Conservation (phyloP, 2,888 invertebrate genomes). For the Anodontia alba region DNA sequence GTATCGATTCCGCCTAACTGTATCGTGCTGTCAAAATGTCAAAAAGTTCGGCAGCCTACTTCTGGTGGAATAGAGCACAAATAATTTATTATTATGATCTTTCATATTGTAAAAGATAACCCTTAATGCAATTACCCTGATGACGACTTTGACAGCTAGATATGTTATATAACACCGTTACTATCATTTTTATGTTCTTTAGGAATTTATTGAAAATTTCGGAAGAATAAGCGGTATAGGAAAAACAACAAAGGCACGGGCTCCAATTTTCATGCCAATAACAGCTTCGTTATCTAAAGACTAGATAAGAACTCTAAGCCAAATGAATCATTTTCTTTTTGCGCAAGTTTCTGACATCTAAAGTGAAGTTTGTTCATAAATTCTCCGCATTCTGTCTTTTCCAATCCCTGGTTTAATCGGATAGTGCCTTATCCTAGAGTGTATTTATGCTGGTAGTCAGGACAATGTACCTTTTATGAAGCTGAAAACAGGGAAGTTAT, state of each 20-base stretch:
- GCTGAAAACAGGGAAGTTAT: too few relatives aligned
- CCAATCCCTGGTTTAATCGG: slow-evolving; percentile 38
- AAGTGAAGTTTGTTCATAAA: slow-evolving; percentile 38
- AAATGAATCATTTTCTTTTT: slow-evolving; percentile 48
- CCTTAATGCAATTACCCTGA: not conserved
- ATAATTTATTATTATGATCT: not conserved
- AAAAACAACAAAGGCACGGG: not conserved
- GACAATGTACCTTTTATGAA: too few relatives aligned
- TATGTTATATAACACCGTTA: not conserved
- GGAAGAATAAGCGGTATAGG: not conserved
- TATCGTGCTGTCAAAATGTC: not conserved
- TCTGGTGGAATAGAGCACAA: not conserved
- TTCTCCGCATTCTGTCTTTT: slow-evolving; percentile 22
- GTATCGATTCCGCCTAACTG: slow-evolving; percentile 6
- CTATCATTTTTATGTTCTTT: not conserved
- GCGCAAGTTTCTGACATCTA: slow-evolving; percentile 23
- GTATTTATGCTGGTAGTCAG: not conserved
- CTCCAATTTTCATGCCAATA: not conserved
- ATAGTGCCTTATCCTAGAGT: slow-evolving; percentile 14
- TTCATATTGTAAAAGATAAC: not conserved
- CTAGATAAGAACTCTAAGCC: slow-evolving; percentile 31
- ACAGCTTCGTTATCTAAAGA: slow-evolving; percentile 10
- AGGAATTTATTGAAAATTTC: not conserved
- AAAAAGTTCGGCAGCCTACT: not conserved
- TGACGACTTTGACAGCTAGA: slow-evolving; percentile 5